Evolutionary conservation across 2,797 vertebrate genomes (phyloP).

Genomic region (Betta splendens): DNA sequence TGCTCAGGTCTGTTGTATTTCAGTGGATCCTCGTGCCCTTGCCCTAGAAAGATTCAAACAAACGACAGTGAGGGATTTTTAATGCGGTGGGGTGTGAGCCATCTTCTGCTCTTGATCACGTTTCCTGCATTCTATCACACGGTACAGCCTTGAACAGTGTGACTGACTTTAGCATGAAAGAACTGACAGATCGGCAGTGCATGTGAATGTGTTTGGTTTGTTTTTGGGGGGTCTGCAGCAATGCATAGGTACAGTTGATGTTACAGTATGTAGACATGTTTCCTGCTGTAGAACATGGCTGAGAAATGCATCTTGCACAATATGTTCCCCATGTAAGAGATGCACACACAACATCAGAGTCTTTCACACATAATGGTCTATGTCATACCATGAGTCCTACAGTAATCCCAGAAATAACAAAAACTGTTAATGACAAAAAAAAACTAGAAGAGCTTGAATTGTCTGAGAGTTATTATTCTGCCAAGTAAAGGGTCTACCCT

Average conservation of each 20-base stretch:
- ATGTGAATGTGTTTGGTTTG: no score
- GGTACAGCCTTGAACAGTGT: conserved; percentile 1
- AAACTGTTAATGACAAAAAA: not conserved
- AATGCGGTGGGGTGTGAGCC: not conserved
- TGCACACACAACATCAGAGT: no score
- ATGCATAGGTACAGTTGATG: no score
- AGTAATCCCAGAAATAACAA: no score
- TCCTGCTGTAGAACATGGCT: no score
- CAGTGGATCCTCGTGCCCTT: not conserved
- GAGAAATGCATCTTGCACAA: no score
- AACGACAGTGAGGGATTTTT: conserved; percentile 2
- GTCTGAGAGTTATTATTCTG: conserved; percentile 23
- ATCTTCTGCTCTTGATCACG: conserved; percentile 15
- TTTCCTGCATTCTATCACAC: not conserved
- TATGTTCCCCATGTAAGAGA: no score
- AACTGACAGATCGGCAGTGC: not conserved
- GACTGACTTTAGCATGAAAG: not conserved
- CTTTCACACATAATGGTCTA: no score
- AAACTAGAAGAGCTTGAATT: not conserved
- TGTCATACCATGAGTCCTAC: no score
- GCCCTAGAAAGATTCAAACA: conserved; percentile 6
- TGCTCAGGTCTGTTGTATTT: not conserved
- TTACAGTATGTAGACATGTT: no score
- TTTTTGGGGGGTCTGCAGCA: no score
- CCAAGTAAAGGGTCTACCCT: conserved; percentile 30